Conservation (phyloP, 2,113 vertebrate species). For the Larimichthys crocea region DNA sequence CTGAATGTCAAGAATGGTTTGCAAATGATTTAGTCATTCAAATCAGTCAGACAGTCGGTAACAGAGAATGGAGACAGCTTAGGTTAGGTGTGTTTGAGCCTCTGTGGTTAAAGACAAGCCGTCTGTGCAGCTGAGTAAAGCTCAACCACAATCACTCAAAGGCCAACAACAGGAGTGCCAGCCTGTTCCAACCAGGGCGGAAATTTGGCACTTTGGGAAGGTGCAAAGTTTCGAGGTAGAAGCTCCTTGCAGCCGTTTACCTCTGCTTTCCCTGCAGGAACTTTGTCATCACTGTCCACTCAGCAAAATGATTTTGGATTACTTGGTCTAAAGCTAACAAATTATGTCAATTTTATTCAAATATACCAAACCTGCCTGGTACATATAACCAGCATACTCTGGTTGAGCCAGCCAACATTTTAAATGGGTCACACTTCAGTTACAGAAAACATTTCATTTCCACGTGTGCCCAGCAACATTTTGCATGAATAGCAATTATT, state of each 20-base stretch:
- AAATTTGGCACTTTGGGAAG: constrained; percentile 65
- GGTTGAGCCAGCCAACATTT: constrained; percentile 42
- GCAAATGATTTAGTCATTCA: constrained; percentile 60
- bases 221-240: constrained; percentile 63
- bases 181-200: constrained; percentile 34
- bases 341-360: constrained; percentile 65
- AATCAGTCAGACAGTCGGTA: constrained; percentile 34
- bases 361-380: constrained; percentile 37
- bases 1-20: constrained; percentile 42
- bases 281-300: constrained; percentile 66
- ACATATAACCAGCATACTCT: constrained; percentile 14
- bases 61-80: constrained; percentile 43
- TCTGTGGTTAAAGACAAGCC: constrained; percentile 44
- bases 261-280: constrained; percentile 59
- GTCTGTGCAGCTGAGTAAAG: constrained; percentile 45
- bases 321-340: constrained; percentile 62
- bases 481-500: constrained; percentile 47
- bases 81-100: constrained; percentile 33
- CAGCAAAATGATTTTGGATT: constrained; percentile 58
- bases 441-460: constrained; percentile 46
- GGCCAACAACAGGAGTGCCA: constrained; percentile 42
- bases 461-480: constrained; percentile 39
- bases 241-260: constrained; percentile 43
- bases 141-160: constrained; percentile 43
- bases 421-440: constrained; percentile 45